These are phyloP conservation scores for Zingel zingel DNA, from an alignment of 2,113 vertebrate species.

Conservation along the genomic window DNA sequence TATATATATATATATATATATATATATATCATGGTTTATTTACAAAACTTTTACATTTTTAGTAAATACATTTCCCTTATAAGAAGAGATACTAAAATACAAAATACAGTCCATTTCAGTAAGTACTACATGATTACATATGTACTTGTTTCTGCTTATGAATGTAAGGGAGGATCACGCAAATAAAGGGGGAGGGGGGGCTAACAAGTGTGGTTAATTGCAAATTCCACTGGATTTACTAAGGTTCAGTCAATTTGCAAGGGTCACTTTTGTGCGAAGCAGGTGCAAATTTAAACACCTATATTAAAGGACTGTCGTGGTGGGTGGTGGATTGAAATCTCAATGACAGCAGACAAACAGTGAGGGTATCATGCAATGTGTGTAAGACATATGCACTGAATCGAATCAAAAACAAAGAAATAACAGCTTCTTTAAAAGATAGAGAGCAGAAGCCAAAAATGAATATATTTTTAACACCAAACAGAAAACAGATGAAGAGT, in stretches of 20 bases:
- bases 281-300: constrained; percentile 36
- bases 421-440: neutral
- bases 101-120: neutral
- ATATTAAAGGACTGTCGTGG: constrained; percentile 20
- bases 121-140: neutral
- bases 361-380: neutral
- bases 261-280: constrained; percentile 59
- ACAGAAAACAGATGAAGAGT: neutral
- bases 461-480: constrained; percentile 21
- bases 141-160: neutral
- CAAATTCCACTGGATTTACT: constrained; percentile 56
- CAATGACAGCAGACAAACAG: neutral
- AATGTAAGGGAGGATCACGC: neutral
- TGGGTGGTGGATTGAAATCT: neutral
- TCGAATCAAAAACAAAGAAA: neutral
- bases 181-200: neutral
- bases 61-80: neutral
- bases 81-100: neutral
- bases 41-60: neutral
- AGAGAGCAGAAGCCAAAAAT: neutral
- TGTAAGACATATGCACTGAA: neutral
- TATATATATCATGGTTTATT: no score
- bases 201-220: constrained; percentile 62
- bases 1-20: neutral
- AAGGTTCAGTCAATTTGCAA: constrained; percentile 52